These are phyloP conservation scores for Anodontia alba DNA, from an alignment of 2,888 invertebrate genomes.

Conservation along the genomic window DNA sequence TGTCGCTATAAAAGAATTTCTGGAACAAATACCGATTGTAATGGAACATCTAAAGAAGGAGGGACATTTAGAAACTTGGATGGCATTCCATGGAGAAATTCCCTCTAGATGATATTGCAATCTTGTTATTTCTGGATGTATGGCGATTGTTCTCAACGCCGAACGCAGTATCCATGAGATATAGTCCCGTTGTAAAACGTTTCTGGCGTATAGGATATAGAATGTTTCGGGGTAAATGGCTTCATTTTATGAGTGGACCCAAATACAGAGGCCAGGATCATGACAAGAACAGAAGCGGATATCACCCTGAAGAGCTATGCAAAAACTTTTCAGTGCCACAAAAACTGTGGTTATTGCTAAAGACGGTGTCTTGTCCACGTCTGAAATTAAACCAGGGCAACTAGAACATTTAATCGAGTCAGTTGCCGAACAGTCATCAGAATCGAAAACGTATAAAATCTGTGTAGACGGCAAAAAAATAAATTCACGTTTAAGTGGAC, in stretches of 20 bases:
- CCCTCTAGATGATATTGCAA: background rate
- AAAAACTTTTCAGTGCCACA: background rate
- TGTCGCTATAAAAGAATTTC: conserved; percentile 1
- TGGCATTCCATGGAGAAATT: background rate
- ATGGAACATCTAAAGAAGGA: background rate
- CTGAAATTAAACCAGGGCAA: background rate
- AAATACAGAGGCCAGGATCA: conserved; percentile 7
- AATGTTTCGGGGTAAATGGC: conserved; percentile 33
- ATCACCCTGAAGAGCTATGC: background rate
- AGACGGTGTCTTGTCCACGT: background rate
- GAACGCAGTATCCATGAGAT: background rate
- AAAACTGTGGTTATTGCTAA: background rate
- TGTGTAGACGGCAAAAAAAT: conserved; percentile 14
- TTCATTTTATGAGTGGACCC: conserved; percentile 33
- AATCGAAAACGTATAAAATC: background rate
- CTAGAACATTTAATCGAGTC: background rate
- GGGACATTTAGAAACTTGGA: background rate
- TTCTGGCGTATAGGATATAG: conserved; percentile 41
- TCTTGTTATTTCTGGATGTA: background rate
- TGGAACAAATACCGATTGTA: background rate
- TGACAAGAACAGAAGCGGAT: background rate
- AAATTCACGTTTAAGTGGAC: background rate
- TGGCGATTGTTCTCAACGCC: background rate
- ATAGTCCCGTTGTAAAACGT: conserved; percentile 9
- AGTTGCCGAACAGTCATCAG: background rate